Evolutionary conservation across 2,888 invertebrate species (phyloP), one percentile per base, ranked within the genome.

Genomic region (Leptogaster cylindrica): DNA sequence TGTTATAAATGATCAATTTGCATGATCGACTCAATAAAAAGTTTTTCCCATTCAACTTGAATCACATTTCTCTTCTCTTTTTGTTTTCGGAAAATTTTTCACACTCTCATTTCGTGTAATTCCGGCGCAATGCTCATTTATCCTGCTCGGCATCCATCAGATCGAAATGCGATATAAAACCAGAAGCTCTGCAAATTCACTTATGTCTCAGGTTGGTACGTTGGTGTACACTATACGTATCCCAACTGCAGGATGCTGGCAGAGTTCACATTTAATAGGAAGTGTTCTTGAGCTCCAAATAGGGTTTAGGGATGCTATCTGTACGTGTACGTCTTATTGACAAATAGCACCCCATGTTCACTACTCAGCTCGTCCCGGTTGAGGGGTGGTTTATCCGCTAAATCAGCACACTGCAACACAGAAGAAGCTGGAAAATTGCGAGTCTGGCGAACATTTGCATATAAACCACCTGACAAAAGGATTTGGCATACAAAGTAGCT

Each of bases 251-350:
- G 36, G 10, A 10, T 12, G 14, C 10, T 36, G 10, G n/a, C 10
- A 36, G 36, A 36, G 36, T 36, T 36, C 36, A 36, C 36, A 36
- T 36, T 36, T 36, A 36, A 36, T 36, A 14, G 36, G n/a, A 36
- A 36, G 36, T 36, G 36, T 36, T 10, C 36, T 36, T 36, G 36
- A 36, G 36, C 10, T 36, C 14, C 36, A 36, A 36, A 36, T 36
- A 31, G 36, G 36, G 36, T 4, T 36, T 36, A 12, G 14, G 36
- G 36, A 36, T 36, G 36, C 7, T 36, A 36, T 36, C 36, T 36
- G 36, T 36, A 36, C 36, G 36, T 36, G 36, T 14, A 36, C 36
- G 14, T 36, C 36, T 10, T 36, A 36, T 36, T 36, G 36, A 36
- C 36, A 36, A 36, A 36, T 36, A 36, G 36, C 36, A 36, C 14